Conservation (phyloP, 2,113 vertebrate species). For the Calyptommatus sinebrachiatus region DNA sequence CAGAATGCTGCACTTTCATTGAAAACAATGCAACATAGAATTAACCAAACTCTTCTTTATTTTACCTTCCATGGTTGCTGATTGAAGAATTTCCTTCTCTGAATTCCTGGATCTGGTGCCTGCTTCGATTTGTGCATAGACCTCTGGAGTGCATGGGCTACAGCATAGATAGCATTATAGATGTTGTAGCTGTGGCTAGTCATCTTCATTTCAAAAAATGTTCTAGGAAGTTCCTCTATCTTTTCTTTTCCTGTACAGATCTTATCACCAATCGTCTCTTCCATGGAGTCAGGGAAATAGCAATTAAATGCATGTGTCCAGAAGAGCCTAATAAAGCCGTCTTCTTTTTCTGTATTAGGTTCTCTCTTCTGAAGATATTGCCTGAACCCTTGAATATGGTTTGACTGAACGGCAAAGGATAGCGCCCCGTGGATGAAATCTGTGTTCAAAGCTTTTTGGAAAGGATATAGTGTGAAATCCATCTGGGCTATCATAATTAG, state of each 20-base stretch:
- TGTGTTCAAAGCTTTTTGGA: not conserved
- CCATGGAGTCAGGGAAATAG: not conserved
- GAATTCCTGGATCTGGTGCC: too few species aligned
- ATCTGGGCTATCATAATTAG: constrained; percentile 4
- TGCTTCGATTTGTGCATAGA: not conserved
- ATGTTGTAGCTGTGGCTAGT: not conserved
- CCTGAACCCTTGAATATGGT: not conserved
- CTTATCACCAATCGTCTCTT: too few species aligned
- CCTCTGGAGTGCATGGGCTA: not conserved
- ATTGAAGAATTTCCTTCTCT: not conserved
- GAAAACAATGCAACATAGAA: not conserved
- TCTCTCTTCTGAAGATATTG: not conserved
- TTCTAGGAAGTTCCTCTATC: not conserved
- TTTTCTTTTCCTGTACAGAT: not conserved
- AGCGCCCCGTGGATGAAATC: not conserved
- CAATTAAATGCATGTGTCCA: not conserved
- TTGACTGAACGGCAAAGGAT: not conserved
- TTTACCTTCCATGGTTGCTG: not conserved
- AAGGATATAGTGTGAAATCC: not conserved
- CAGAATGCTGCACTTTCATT: not conserved
- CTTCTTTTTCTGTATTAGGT: not conserved
- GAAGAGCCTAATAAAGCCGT: not conserved
- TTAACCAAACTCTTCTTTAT: not conserved
- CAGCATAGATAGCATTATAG: not conserved
- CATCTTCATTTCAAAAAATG: constrained; percentile 2